These are phyloP conservation scores for Salvelinus fontinalis DNA, from an alignment of 2,113 vertebrate genomes.

Conservation along the genomic window DNA sequence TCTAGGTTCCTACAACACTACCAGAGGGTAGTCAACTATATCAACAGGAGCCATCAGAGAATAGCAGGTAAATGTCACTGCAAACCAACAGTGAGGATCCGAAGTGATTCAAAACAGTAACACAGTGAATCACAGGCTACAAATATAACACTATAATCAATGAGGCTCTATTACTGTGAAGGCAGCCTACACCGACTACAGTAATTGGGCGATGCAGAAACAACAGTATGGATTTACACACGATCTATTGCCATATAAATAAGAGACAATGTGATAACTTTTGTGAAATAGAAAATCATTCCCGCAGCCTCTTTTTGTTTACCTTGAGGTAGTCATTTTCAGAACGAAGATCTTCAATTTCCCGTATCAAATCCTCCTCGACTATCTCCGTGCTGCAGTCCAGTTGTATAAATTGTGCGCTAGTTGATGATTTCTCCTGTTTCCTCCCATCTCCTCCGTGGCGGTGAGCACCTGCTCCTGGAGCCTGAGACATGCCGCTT, in stretches of 20 bases:
- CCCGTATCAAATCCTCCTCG: constrained; percentile 87
- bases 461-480: constrained; percentile 38
- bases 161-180: no score
- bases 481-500: constrained; percentile 49
- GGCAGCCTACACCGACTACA: neutral
- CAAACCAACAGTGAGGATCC: neutral
- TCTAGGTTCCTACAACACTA: no score
- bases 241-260: no score
- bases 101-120: neutral
- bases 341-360: constrained; percentile 93
- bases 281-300: no score
- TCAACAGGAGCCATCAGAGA: no score
- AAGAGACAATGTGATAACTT: no score
- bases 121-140: neutral
- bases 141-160: neutral
- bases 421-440: constrained; percentile 49
- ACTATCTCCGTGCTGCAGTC: constrained; percentile 45
- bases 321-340: constrained; percentile 99
- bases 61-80: neutral
- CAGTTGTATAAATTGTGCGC: constrained; percentile 46
- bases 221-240: neutral
- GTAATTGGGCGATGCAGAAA: neutral
- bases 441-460: constrained; percentile 44
- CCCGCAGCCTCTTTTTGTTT: constrained; percentile 19
- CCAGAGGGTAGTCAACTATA: no score